A percentile compares a stretch with the other conserved stretches of the same genome.
These are phyloP conservation scores for Dolichotis patagonum DNA, from an alignment of 2,113 vertebrate species.

Conservation along the genomic window DNA sequence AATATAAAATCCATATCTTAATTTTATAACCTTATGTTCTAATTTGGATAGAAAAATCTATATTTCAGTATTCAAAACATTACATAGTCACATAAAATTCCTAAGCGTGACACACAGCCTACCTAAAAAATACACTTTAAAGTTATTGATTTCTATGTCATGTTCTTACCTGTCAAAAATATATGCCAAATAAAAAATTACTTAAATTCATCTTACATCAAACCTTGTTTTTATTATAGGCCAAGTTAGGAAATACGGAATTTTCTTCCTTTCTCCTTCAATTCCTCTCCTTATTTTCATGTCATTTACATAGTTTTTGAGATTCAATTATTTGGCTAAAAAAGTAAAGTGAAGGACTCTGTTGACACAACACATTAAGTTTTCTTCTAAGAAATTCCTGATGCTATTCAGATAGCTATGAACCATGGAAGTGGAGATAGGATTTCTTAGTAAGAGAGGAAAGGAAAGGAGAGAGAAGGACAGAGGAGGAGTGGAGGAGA, in stretches of 20 bases:
- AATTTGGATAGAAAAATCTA: neutral
- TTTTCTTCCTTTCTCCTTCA: neutral
- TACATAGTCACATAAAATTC: constrained; percentile 2
- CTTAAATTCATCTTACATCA: neutral
- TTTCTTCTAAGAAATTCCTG: neutral
- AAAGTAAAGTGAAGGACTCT: neutral
- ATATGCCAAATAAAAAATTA: neutral
- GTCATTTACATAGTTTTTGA: neutral
- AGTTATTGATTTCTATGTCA: neutral
- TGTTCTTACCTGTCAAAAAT: neutral
- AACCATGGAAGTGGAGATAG: rapidly evolving
- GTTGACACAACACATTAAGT: neutral
- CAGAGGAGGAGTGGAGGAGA: too few species aligned
- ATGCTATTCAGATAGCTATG: rapidly evolving
- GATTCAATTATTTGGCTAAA: neutral
- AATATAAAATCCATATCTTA: neutral
- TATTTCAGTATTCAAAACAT: neutral
- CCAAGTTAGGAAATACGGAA: neutral
- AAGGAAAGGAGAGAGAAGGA: neutral
- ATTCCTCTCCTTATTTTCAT: neutral
- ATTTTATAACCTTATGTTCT: neutral
- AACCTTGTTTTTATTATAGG: neutral
- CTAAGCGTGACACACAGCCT: neutral
- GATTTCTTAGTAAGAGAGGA: neutral
- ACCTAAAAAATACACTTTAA: neutral